Evolutionary conservation across 2,113 vertebrate species (phyloP).

Genomic region (Eidolon helvum): DNA sequence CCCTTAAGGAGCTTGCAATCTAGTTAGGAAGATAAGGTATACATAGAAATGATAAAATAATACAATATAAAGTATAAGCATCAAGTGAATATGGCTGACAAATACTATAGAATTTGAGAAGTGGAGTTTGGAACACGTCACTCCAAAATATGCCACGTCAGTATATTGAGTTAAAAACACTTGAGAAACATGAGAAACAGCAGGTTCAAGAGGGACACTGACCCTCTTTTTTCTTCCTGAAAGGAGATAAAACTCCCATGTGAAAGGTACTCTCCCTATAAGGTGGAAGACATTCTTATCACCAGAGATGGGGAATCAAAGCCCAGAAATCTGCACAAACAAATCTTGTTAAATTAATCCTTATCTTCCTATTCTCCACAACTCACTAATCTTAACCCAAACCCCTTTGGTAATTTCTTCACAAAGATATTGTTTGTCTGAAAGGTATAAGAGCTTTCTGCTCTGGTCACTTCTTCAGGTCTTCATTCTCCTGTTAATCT

Average conservation of each 20-base stretch:
- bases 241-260: neutral
- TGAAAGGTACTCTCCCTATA: neutral
- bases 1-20: neutral
- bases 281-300: neutral
- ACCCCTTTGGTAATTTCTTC: neutral
- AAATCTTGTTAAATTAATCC: neutral
- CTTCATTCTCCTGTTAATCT: slow-evolving; percentile 4
- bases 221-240: neutral
- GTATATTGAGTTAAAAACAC: neutral
- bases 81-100: neutral
- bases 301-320: neutral
- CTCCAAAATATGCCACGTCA: neutral
- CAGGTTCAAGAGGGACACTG: neutral
- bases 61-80: neutral
- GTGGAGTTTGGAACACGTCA: neutral
- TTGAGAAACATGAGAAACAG: neutral
- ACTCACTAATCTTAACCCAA: neutral
- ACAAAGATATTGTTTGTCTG: neutral
- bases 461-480: neutral
- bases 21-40: neutral
- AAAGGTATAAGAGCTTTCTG: neutral
- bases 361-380: neutral
- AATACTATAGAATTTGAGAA: neutral
- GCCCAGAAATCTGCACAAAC: neutral
- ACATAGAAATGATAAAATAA: neutral